Base-by-base conservation (phyloP, 2,113 vertebrate species). In the Epinephelus cyanopodus region DNA sequence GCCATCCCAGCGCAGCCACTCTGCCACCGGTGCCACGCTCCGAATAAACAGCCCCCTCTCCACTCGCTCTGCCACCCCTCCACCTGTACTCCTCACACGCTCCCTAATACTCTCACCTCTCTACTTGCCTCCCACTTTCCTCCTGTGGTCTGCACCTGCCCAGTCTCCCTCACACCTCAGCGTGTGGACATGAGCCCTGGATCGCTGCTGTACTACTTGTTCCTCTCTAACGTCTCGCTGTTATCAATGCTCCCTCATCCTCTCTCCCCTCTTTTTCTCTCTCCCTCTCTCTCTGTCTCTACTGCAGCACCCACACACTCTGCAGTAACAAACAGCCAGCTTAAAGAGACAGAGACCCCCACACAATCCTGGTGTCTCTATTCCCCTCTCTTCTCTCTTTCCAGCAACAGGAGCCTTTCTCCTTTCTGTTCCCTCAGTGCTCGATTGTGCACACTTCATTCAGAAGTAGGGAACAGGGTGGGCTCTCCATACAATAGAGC, bases 1-100 rank as follows among this genome's bases (percentile, higher is more conserved):
- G 89, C 92, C 94, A 93, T 92, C 94, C 92, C 92, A 93, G 91
- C 92, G 92, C 48, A 94, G 90, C 94, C 94, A 93, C 93, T 94
- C 93, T 90, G 90, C 93, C 91, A 94, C 91, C 77, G 91, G 92
- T 90, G 93, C 92, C 90, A 92, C 91, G 79, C 93, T 92, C 90
- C 90, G 92, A 83, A 91, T 81, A 65, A 93, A 85, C 90, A 93
- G 86, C 87, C 92, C 91, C 87, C 82, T 86, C 77, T 89, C 90
- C 88, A 56, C 90, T 57, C 83, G 89, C 91, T 92, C 92, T 81
- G 89, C 90, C 90, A 91, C 94, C 92, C 94, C 94, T 93, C 92
- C 93, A 92, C 89, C 92, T 83, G 84, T 81, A 61, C 86, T 87
- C 87, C 87, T 33, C 67, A 56, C 83, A 74, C 84, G 9, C 52